A percentile compares a stretch with the other conserved stretches of the same genome.
These are phyloP conservation scores for Panulirus ornatus DNA, from an alignment of 1,140 invertebrate species.

Conservation along the genomic window DNA sequence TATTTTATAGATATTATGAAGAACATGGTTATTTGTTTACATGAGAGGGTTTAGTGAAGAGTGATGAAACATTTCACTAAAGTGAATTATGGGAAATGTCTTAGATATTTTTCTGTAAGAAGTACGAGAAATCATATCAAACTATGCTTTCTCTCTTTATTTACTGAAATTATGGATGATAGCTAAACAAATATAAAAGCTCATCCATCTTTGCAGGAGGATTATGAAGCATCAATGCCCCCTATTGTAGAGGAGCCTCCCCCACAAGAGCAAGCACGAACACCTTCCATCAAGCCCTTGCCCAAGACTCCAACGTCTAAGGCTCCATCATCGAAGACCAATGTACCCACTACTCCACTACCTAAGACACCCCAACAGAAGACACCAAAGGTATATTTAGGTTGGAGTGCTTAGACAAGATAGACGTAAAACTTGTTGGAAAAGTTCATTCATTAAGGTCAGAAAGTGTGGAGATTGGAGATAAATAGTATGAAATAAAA, in stretches of 20 bases:
- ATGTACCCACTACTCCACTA: conserved; percentile 15
- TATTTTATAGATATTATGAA: too few species aligned
- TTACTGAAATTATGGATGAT: neutral
- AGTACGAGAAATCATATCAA: neutral
- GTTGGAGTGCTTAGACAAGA: neutral
- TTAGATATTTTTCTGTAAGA: too few species aligned
- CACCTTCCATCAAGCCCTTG: conserved; percentile 71
- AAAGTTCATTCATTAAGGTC: too few species aligned
- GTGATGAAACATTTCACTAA: too few species aligned
- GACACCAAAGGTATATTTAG: conserved; percentile 31
- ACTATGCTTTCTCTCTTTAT: neutral
- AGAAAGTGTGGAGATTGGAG: too few species aligned
- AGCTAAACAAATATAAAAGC: neutral
- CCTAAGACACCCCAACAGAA: conserved; percentile 27
- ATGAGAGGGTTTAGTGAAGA: too few species aligned
- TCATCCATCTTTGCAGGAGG: conserved; percentile 57
- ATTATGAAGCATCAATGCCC: conserved; percentile 75
- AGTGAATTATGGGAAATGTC: too few species aligned
- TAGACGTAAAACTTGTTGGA: neutral
- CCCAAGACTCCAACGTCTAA: conserved; percentile 63
- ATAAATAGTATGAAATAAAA: too few species aligned
- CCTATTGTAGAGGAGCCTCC: conserved; percentile 64
- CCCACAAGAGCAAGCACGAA: conserved; percentile 73
- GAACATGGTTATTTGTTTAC: too few species aligned
- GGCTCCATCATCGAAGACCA: conserved; percentile 18